Base-by-base conservation (phyloP, 1,140 invertebrate species). In the Drosophila equinoxialis region DNA sequence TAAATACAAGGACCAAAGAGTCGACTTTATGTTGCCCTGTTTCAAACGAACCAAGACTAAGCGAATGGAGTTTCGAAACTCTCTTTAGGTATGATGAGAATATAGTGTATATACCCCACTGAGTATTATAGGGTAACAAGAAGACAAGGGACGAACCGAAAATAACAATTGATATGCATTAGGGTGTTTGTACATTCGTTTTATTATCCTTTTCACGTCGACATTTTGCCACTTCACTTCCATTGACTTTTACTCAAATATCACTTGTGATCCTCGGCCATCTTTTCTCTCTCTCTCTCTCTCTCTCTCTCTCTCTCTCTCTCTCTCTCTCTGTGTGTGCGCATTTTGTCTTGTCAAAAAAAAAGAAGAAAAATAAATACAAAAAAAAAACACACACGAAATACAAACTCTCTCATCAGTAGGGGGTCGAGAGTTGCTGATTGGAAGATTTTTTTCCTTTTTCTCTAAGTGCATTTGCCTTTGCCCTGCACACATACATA, bases 401-500 rank as follows among this genome's bases (percentile, higher is more conserved):
- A 71, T 39, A 48, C 35, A 70, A 71, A 67, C 71, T 59, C 67
- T 89, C 83, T 83, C 76, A 83, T 77, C 83, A 79, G 83, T 89
- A 89, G 83, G 83, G 83, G 83, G 83, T 89, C 79, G 64, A 59
- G 65, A 42, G 74, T 58, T 69, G 79, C 79, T 86, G 83, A 86
- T 87, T 86, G 79, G 70, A 87, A 68, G 76, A 51, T 11, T 86
- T 74, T 30, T 30, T 30, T 86, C 71, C 3, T 26, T 26, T 26
- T 89, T 83, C 67, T 72, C 72, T 89, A 89, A 87, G 83, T 89
- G 80, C 83, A 86, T 82, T 89, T 81, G 81, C 68, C 67, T 81
- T 81, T 70, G 60, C 75, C 71, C 64, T 63, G 26, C 58, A 39
- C 11, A 13, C 11, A 39, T 60, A 37, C 8, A 37, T 1, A 37